phyloP scores from a whole-genome alignment of 2,888 invertebrate species.

The Tubiluchus corallicola region DNA sequence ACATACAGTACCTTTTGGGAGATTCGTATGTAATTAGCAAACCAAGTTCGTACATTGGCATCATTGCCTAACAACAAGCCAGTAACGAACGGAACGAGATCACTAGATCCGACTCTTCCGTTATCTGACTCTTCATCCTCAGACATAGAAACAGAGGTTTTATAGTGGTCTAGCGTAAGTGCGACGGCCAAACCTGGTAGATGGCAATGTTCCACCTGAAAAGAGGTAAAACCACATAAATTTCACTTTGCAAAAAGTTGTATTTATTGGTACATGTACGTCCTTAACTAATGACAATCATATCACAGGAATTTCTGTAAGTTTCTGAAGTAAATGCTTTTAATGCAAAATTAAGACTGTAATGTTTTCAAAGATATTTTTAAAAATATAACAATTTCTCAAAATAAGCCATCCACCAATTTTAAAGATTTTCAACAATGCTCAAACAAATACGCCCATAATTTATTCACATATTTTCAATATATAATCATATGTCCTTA shows the following conservation, averaged over 20 bases:
- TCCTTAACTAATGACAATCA: too few species aligned
- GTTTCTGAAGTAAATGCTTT: too few species aligned
- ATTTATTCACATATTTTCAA: too few species aligned
- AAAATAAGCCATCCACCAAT: too few species aligned
- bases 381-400: background rate
- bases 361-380: too few species aligned
- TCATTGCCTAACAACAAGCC: constrained; percentile 76
- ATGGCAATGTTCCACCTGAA: constrained; percentile 53
- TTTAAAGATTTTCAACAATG: too few species aligned
- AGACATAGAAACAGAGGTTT: constrained; percentile 24
- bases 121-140: constrained; percentile 26
- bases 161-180: constrained; percentile 43
- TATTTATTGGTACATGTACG: too few species aligned
- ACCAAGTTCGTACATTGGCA: constrained; percentile 73
- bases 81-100: constrained; percentile 62
- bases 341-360: too few species aligned
- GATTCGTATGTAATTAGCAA: constrained; percentile 70
- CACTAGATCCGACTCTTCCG: constrained; percentile 24
- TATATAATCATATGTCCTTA: too few species aligned
- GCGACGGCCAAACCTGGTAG: constrained; percentile 74
- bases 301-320: too few species aligned
- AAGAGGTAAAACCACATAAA: constrained; percentile 8
- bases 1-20: constrained; percentile 52
- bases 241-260: background rate
- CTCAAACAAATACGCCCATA: too few species aligned